phyloP scores from a whole-genome alignment of 2,888 invertebrate genomes.

The Drosophila subsilvestris region DNA sequence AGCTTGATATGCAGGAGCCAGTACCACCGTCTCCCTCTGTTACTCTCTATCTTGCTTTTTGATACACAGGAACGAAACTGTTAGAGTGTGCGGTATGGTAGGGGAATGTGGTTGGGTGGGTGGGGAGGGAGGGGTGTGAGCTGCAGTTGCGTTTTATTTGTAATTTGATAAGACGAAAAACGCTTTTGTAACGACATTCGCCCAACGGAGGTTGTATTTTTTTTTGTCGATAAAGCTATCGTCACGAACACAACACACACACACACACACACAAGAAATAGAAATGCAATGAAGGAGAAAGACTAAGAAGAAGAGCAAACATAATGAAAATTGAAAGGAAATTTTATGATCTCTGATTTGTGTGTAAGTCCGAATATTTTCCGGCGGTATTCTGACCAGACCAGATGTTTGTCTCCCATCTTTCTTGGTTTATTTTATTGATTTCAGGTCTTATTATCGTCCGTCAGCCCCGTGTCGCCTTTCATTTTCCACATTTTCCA shows the following conservation, averaged over 20 bases:
- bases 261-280: background rate
- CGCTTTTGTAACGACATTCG: conserved; percentile 54
- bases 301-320: conserved; percentile 39
- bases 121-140: too few relatives aligned
- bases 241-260: conserved; percentile 8
- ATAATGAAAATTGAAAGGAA: conserved; percentile 5
- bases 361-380: background rate
- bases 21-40: background rate
- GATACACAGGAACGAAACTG: background rate
- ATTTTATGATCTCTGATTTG: background rate
- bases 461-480: background rate
- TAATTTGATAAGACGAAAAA: conserved; percentile 67
- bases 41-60: background rate
- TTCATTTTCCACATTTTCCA: conserved; percentile 21
- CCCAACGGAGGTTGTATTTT: conserved; percentile 2
- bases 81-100: background rate
- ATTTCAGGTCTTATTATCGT: background rate
- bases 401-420: background rate
- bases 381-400: background rate
- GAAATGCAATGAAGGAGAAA: conserved; percentile 32
- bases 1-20: background rate
- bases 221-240: conserved; percentile 56
- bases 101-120: background rate
- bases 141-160: conserved; percentile 54
- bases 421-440: background rate